A percentile compares a stretch with the other conserved stretches of the same genome.
phyloP scores from a whole-genome alignment of 1,140 invertebrate species.

The Arion vulgaris region DNA sequence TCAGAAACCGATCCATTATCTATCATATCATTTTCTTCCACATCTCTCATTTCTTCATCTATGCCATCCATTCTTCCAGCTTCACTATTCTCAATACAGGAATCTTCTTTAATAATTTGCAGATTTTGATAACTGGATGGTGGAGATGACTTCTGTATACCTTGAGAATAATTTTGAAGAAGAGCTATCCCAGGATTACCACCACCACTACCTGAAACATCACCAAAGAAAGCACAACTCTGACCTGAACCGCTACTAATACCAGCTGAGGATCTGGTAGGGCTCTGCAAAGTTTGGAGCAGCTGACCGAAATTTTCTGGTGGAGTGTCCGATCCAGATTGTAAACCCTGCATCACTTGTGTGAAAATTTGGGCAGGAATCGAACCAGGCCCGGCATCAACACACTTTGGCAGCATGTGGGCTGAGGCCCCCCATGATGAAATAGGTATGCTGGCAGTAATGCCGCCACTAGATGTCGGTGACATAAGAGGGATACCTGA shows the following conservation, averaged over 20 bases:
- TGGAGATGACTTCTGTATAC: slow-evolving; percentile 52
- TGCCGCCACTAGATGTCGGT: slow-evolving; percentile 5
- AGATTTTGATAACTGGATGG: slow-evolving; percentile 78
- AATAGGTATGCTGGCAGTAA: slow-evolving; percentile 4
- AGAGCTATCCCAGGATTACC: neutral
- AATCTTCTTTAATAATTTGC: slow-evolving; percentile 87
- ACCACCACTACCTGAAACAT: neutral
- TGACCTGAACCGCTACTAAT: neutral
- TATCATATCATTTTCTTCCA: neutral
- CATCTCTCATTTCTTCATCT: slow-evolving; percentile 69
- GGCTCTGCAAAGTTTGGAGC: slow-evolving; percentile 31
- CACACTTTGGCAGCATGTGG: neutral
- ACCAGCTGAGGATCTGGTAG: neutral
- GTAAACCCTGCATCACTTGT: slow-evolving; percentile 53
- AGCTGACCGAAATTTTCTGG: slow-evolving; percentile 32
- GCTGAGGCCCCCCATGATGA: slow-evolving; percentile 18
- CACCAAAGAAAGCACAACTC: slow-evolving; percentile 2
- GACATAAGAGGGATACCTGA: neutral
- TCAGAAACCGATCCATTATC: neutral
- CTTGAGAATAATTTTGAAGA: slow-evolving; percentile 10
- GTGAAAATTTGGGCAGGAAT: slow-evolving; percentile 53
- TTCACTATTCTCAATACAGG: slow-evolving; percentile 48
- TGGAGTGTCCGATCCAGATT: slow-evolving; percentile 39
- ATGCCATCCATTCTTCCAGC: slow-evolving; percentile 50
- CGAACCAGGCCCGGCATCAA: slow-evolving; percentile 29